phyloP scores from a whole-genome alignment of 2,113 vertebrate species.

The human region GRCh38 chr5:109160501-109161000 shows the following conservation, averaged over 20 bases:
- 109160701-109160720: not conserved
- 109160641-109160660: not conserved
- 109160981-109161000: constrained; percentile 3
- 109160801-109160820: not conserved
- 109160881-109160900: not conserved
- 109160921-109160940: not conserved
- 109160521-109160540: not conserved
- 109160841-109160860: constrained; percentile 36
- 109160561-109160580: not conserved
- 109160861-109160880: not conserved
- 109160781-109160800: not conserved
- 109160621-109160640: not conserved
- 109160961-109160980: not conserved
- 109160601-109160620: not conserved
- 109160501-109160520: not conserved
- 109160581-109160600: not conserved
- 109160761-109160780: not conserved
- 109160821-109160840: constrained; percentile 21
- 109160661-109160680: not conserved
- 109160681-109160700: not conserved
- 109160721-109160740: not conserved
- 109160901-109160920: not conserved
- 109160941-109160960: not conserved
- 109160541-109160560: not conserved
- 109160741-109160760: not conserved